These are phyloP conservation scores for Etheostoma nigrum DNA, from an alignment of 2,797 vertebrate genomes.

Conservation along the genomic window DNA sequence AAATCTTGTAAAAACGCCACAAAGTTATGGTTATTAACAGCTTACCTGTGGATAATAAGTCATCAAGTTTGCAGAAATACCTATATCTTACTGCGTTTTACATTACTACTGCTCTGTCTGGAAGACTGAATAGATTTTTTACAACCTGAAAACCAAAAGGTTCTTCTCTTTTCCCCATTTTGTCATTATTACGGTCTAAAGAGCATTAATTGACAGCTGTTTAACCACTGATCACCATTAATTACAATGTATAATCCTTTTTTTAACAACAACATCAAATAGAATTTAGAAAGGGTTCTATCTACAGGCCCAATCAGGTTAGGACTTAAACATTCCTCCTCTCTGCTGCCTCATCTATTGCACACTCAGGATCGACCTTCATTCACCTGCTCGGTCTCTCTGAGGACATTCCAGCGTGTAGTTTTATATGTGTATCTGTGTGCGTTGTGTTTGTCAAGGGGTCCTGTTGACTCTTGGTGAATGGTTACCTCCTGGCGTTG, in stretches of 20 bases:
- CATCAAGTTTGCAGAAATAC: not conserved
- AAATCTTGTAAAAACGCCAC: not conserved
- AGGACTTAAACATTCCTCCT: not conserved
- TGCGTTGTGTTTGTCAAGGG: slow-evolving; percentile 57
- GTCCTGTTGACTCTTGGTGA: slow-evolving; percentile 74
- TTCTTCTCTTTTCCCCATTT: too few species aligned
- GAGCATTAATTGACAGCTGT: not conserved
- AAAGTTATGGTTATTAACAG: not conserved
- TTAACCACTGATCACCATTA: not conserved
- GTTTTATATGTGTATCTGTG: slow-evolving; percentile 50
- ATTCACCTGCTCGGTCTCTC: slow-evolving; percentile 20
- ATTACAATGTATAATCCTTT: not conserved
- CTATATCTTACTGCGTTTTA: not conserved
- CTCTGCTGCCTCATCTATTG: not conserved
- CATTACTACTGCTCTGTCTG: not conserved
- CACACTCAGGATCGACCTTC: slow-evolving; percentile 11
- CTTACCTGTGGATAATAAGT: not conserved
- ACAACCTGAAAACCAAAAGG: not conserved
- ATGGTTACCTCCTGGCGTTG: slow-evolving; percentile 70
- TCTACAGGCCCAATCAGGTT: not conserved
- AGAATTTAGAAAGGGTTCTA: not conserved
- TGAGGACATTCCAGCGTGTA: slow-evolving; percentile 48
- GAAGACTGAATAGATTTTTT: not conserved
- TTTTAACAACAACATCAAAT: not conserved
- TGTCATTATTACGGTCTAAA: too few species aligned